Evolutionary conservation across 1,140 invertebrate genomes (phyloP).

Genomic region (Plodia interpunctella): DNA sequence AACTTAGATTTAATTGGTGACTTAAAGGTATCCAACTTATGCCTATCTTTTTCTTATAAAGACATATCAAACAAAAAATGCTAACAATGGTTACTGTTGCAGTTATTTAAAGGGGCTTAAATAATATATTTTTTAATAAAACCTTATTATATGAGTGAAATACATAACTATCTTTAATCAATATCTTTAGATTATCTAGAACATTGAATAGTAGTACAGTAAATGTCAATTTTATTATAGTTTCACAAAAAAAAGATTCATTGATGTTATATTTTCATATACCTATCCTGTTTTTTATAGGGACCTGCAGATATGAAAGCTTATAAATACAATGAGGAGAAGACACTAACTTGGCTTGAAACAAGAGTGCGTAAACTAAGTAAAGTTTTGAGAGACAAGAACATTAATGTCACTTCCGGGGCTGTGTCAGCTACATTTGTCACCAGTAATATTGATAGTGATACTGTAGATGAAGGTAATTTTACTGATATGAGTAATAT

Average conservation of each 20-base stretch:
- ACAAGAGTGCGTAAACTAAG: conserved; percentile 81
- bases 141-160: no score
- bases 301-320: conserved; percentile 83
- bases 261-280: no score
- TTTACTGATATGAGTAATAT: background rate
- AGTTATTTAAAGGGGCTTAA: no score
- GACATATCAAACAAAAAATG: no score
- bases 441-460: conserved; percentile 77
- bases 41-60: conserved; percentile 11
- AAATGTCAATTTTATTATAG: no score
- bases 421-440: conserved; percentile 85
- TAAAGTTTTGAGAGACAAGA: conserved; percentile 81
- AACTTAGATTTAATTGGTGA: conserved; percentile 81
- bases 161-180: no score
- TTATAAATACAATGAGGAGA: conserved; percentile 88
- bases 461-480: conserved; percentile 69
- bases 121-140: no score
- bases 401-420: conserved; percentile 83
- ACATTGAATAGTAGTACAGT: no score
- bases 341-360: conserved; percentile 84
- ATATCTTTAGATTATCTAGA: no score
- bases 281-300: conserved; percentile 32
- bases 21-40: conserved; percentile 74
- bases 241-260: no score
- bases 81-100: no score